Evolutionary conservation across 2,888 invertebrate species (phyloP).

Genomic region (Onchidella celtica): DNA sequence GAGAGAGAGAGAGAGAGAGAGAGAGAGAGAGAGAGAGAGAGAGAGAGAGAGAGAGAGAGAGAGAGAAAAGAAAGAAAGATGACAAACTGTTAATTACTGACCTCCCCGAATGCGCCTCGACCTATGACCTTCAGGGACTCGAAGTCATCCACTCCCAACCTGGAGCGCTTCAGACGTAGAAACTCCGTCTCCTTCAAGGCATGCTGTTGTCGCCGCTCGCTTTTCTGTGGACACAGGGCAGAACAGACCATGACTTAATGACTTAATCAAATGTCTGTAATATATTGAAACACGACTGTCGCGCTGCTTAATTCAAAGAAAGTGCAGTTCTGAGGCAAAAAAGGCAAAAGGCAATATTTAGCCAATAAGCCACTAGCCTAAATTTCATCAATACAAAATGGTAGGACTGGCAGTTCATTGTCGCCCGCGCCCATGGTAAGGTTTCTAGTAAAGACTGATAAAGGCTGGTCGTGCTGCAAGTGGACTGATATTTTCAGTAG

Average conservation of each 20-base stretch:
- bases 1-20: not conserved
- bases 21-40: conserved; percentile 9
- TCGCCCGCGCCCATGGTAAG: too few species aligned
- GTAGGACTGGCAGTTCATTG: too few species aligned
- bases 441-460: too few species aligned
- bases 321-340: too few species aligned
- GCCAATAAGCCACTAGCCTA: too few species aligned
- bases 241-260: not conserved
- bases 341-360: too few species aligned
- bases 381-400: too few species aligned
- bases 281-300: too few species aligned
- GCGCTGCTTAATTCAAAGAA: too few species aligned
- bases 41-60: conserved; percentile 20
- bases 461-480: too few species aligned
- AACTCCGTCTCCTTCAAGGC: conserved; percentile 99
- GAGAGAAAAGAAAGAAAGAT: not conserved
- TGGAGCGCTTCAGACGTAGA: conserved; percentile 95
- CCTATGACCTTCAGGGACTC: conserved; percentile 95
- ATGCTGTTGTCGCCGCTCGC: conserved; percentile 95
- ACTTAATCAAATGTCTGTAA: too few species aligned
- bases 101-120: conserved; percentile 83
- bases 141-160: conserved; percentile 98
- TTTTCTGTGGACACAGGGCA: conserved; percentile 86
- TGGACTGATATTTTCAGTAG: too few species aligned
- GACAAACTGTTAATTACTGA: conserved; percentile 68